Percentiles rank a stretch among this genome's conserved stretches.
phyloP scores from a whole-genome alignment of 2,797 vertebrate genomes.

The Falco peregrinus region DNA sequence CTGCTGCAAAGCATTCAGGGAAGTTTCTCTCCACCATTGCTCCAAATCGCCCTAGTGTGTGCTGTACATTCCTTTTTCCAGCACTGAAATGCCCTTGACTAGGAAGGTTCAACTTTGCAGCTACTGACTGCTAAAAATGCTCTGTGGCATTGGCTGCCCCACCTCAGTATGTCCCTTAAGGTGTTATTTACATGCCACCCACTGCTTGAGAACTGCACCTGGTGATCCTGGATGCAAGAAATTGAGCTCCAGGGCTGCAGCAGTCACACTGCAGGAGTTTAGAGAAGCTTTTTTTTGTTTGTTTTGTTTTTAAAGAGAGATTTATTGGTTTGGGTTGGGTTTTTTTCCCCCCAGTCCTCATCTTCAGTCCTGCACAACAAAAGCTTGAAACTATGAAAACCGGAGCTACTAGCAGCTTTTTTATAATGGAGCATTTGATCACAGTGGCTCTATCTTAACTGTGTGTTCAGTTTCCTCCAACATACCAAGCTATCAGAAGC shows the following conservation, averaged over 20 bases:
- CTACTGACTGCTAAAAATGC: not conserved
- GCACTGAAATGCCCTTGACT: not conserved
- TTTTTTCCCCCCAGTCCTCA: not conserved
- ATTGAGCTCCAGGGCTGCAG: not conserved
- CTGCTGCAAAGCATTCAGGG: not conserved
- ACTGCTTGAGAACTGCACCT: not conserved
- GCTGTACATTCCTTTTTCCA: not conserved
- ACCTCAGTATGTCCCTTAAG: not conserved
- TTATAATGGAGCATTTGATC: not conserved
- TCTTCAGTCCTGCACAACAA: not conserved
- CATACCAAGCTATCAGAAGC: not conserved
- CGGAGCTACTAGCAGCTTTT: not conserved
- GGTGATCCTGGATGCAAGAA: not conserved
- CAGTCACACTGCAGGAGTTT: not conserved
- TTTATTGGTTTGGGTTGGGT: not conserved
- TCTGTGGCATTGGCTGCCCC: not conserved
- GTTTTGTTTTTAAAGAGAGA: too few relatives aligned
- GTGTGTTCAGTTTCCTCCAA: not conserved
- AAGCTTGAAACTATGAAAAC: not conserved
- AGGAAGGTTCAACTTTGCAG: not conserved
- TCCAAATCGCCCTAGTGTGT: not conserved
- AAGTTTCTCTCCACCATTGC: not conserved
- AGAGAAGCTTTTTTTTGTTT: not conserved
- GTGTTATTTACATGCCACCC: not conserved
- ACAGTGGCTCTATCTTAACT: not conserved